Evolutionary conservation across 2,888 invertebrate genomes (phyloP), one percentile per base, ranked within the genome.

Genomic region (Sarcophaga caerulescens): DNA sequence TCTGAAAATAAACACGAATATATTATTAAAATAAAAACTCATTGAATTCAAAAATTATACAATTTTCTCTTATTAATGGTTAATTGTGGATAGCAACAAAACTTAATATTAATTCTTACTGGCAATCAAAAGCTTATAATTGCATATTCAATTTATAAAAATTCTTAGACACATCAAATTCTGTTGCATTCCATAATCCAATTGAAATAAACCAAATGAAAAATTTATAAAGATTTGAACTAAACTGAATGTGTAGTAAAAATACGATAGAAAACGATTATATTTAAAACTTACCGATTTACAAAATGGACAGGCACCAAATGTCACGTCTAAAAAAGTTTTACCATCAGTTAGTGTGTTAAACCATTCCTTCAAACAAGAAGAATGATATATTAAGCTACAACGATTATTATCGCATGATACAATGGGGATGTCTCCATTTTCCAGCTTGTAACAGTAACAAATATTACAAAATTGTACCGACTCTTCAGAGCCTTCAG

Each of bases 281-380:
- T 66, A 59, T 14, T 45, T 59, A 81, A 3, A 10, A 84, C 88
- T 88, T 85, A 93, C 93, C 80, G 91, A 90, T 89, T 93, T 93
- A 85, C 93, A 93, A 84, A 91, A 92, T 0, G 93, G 93, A 70
- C 93, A 93, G 3, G 88, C 69, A 0, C 93, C 93, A 69, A 93
- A 91, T 3, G 92, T 89, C 1, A 93, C 92, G 25, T 91, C 90
- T 25, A 93, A 80, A 88, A 92, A 93, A 3, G 90, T 90, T 87
- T 91, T 93, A 0, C 91, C 92, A 47, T 92, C 92, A 3, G 90
- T 83, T 5, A 92, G 84, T 1, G 91, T 92, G 19, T 91, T 89
- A 71, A 93, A 93, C 93, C 93, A 93, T 86, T 93, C 90, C 81
- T 90, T 91, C 21, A 93, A 81, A 68, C 93, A 93, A 44, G 88